Evolutionary conservation across 1,140 invertebrate genomes (phyloP).

Genomic region (Drosophila prosaltans): DNA sequence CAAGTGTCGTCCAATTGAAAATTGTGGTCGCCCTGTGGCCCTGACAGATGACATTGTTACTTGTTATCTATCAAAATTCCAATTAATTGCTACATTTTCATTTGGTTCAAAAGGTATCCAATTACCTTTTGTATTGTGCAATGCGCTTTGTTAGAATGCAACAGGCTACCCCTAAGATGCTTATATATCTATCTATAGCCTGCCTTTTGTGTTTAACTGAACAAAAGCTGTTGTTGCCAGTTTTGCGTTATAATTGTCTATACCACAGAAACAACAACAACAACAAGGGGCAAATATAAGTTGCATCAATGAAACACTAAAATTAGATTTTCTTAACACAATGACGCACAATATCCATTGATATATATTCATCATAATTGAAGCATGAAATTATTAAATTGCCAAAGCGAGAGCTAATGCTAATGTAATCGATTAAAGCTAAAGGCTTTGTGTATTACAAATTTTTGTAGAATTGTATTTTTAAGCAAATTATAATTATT

Average conservation of each 20-base stretch:
- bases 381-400: too few species aligned
- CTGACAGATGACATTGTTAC: constrained; percentile 1
- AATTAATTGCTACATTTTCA: background rate
- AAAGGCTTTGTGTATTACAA: too few species aligned
- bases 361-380: background rate
- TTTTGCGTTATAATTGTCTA: background rate
- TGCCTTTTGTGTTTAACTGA: background rate
- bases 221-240: background rate
- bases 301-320: background rate
- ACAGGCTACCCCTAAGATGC: constrained; percentile 32
- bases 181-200: background rate
- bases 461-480: too few species aligned
- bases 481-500: too few species aligned
- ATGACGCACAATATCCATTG: too few species aligned
- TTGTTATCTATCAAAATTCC: constrained; percentile 7
- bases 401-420: too few species aligned
- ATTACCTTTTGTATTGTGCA: constrained; percentile 4
- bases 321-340: too few species aligned
- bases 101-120: background rate
- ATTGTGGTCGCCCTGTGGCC: background rate
- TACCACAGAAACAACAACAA: background rate
- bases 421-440: too few species aligned
- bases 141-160: background rate
- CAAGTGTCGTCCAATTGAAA: constrained; percentile 43
- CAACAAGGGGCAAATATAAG: too few species aligned